These are phyloP conservation scores for Chaunax sp. DNA, from an alignment of 2,797 vertebrate species.

Conservation along the genomic window DNA sequence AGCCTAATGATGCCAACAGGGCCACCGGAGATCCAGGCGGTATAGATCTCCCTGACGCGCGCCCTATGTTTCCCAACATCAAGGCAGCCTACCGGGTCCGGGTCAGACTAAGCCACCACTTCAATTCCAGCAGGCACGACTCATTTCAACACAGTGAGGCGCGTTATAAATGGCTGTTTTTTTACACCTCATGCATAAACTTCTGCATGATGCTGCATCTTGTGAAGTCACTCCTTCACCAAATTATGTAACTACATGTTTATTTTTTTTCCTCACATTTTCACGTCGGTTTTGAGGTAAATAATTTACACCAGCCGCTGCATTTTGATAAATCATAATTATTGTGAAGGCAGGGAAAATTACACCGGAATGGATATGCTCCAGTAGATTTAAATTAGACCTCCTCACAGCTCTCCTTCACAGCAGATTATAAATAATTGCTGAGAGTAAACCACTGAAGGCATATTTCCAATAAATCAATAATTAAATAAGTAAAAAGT, in stretches of 20 bases:
- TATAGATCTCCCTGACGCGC: slow-evolving; percentile 53
- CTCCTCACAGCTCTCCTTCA: slow-evolving; percentile 67
- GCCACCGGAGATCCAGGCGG: slow-evolving; percentile 61
- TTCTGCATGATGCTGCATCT: slow-evolving; percentile 28
- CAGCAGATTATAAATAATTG: slow-evolving; percentile 73
- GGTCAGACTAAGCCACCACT: slow-evolving; percentile 18
- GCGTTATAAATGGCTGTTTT: slow-evolving; percentile 7
- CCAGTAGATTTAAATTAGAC: slow-evolving; percentile 69
- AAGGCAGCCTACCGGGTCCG: slow-evolving; percentile 38
- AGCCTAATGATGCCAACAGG: slow-evolving; percentile 68
- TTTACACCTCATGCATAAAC: slow-evolving; percentile 14
- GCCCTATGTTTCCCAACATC: slow-evolving; percentile 57
- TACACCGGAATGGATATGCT: slow-evolving; percentile 69
- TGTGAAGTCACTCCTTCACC: slow-evolving; percentile 11
- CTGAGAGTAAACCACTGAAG: slow-evolving; percentile 44
- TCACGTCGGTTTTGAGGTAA: slow-evolving; percentile 25
- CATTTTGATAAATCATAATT: slow-evolving; percentile 78
- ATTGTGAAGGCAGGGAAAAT: slow-evolving; percentile 72
- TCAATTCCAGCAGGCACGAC: slow-evolving; percentile 54
- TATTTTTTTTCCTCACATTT: background rate
- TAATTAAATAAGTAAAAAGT: slow-evolving; percentile 29
- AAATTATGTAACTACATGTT: slow-evolving; percentile 31
- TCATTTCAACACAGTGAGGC: slow-evolving; percentile 29
- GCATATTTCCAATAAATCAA: slow-evolving; percentile 58
- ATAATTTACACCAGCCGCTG: slow-evolving; percentile 61